Conservation (phyloP, 2,797 vertebrate genomes). For the Morelia viridis region DNA sequence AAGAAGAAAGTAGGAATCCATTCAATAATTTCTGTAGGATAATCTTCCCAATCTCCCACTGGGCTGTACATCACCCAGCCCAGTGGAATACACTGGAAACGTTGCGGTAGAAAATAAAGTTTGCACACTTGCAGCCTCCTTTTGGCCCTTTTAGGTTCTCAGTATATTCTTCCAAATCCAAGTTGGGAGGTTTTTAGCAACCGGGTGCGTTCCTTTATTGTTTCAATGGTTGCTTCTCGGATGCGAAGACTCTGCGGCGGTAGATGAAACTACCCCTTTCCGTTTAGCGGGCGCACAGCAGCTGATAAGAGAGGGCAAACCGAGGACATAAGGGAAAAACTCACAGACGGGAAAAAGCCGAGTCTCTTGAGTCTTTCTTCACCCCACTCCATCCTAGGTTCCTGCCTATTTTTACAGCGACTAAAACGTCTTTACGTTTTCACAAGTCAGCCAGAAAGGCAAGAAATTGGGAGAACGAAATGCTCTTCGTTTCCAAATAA, state of each 20-base stretch:
- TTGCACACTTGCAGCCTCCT: background rate
- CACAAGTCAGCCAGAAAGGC: background rate
- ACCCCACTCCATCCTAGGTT: background rate
- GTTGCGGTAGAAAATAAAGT: background rate
- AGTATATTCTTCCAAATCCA: background rate
- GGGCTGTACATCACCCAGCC: background rate
- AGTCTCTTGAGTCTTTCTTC: background rate
- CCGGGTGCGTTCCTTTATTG: background rate
- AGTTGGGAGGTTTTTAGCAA: background rate
- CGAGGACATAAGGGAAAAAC: background rate
- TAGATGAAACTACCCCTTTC: background rate
- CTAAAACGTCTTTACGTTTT: background rate
- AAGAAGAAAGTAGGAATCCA: background rate
- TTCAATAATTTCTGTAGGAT: background rate
- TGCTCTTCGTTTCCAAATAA: background rate
- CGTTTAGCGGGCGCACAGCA: background rate
- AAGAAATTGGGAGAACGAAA: background rate
- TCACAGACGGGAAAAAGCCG: background rate
- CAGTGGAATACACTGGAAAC: background rate
- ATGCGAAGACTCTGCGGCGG: background rate
- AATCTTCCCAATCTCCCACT: background rate
- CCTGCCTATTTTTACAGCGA: background rate
- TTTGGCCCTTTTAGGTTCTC: background rate
- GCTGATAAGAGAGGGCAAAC: conserved; percentile 7
- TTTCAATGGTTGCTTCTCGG: background rate